Evolutionary conservation across 2,888 invertebrate species (phyloP), one percentile per base, ranked within the genome.

Genomic region (Clunio marinus): DNA sequence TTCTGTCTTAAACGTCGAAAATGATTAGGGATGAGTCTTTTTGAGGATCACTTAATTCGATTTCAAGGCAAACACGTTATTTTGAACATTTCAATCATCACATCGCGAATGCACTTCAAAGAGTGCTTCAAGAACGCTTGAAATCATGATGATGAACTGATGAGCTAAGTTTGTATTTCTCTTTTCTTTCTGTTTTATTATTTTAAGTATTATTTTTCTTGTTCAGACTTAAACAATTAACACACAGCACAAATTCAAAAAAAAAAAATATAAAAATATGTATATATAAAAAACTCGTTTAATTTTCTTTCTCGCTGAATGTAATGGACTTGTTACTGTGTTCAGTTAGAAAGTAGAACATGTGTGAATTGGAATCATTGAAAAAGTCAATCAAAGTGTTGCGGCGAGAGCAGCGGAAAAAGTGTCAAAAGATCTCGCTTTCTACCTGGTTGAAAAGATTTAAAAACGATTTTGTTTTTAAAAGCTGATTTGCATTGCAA

Each of bases 321-420:
- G 51, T 51, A 51, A 51, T 8, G 51, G 3, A 15, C 41, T 15
- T 41, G 41, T 57, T 57, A 27, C 27, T 57, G 22, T 57, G 27
- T 15, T 28, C 25, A 45, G 28, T 28, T 66, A 66, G 66, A 66
- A 66, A 66, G 66, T 66, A 66, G 66, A 66, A 66, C 66, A 66
- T 66, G 66, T 66, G 66, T 66, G 66, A 66, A 63, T 46, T 45
- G 63, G 28, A 65, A 65, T 65, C 55, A 66, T 46, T 55, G 66
- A 66, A 66, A 66, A 66, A 66, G 51, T 66, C 55, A 66, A 55
- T 66, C 55, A 35, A 41, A 63, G 8, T 63, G 25, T 57, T 24
- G 13, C 51, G 15, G 41, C 41, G 10, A 32, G 5, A 32, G 7
- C 5, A 5, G 45, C 4, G 15, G 15, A 45, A 51, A 22, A 51